Percentiles rank a stretch among this genome's conserved stretches.
Conservation (phyloP, 2,797 vertebrate genomes). For the Anisognathus igniventris region DNA sequence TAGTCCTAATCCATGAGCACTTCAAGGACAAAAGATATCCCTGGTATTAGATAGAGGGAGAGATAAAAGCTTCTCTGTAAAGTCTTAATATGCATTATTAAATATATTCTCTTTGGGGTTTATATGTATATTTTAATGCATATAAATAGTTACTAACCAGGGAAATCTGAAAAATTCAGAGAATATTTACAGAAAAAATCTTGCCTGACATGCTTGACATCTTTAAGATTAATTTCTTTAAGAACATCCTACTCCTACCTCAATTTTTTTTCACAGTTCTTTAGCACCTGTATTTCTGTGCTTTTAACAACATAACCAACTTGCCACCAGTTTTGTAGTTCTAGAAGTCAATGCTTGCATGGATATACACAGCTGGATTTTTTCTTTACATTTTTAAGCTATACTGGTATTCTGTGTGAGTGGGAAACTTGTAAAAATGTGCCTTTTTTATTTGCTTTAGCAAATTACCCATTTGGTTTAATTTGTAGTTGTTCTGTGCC, state of each 20-base stretch:
- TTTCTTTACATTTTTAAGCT: neutral
- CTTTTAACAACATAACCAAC: neutral
- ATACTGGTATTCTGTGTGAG: neutral
- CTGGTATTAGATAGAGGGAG: neutral
- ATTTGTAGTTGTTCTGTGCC: neutral
- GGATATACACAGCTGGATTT: neutral
- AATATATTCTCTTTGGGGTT: neutral
- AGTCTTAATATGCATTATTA: neutral
- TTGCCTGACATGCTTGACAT: fast-evolving
- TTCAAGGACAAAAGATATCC: neutral
- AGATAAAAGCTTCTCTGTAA: neutral
- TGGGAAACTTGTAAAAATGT: neutral
- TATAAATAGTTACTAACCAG: neutral
- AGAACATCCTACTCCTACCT: neutral
- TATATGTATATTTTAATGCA: neutral
- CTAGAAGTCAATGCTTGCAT: neutral
- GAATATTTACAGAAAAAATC: neutral
- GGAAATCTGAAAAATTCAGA: neutral
- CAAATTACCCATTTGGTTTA: neutral
- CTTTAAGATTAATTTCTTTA: neutral
- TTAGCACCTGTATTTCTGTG: neutral
- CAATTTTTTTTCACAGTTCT: fast-evolving
- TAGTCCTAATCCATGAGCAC: neutral
- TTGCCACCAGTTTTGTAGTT: neutral
- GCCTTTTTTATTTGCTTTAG: neutral